Conservation (phyloP, 2,888 invertebrate genomes). For the Drosophila subsilvestris region DNA sequence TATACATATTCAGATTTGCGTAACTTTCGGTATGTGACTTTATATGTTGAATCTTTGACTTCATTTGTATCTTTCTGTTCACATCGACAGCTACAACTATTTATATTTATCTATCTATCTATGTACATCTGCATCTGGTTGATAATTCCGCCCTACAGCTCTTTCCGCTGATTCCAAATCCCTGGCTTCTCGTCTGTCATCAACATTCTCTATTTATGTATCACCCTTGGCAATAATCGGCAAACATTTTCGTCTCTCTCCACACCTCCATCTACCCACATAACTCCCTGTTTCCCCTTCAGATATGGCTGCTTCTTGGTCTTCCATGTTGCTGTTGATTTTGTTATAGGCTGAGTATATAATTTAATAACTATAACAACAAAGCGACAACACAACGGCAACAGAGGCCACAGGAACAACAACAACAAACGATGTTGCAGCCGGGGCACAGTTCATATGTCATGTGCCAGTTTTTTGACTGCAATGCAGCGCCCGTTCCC, state of each 20-base stretch:
- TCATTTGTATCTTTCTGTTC: background rate
- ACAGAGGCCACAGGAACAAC: slow-evolving; percentile 26
- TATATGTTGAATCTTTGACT: background rate
- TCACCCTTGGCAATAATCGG: slow-evolving; percentile 74
- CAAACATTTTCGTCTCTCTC: slow-evolving; percentile 29
- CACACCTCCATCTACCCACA: background rate
- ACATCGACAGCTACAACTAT: background rate
- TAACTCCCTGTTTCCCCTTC: background rate
- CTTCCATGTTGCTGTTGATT: slow-evolving; percentile 40
- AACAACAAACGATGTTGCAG: slow-evolving; percentile 23
- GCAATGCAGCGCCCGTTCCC: slow-evolving; percentile 57
- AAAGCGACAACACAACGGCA: slow-evolving; percentile 54
- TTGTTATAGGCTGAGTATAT: slow-evolving; percentile 57
- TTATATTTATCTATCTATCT: background rate
- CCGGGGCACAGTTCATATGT: slow-evolving; percentile 66
- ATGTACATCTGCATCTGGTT: background rate
- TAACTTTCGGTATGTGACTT: too few species aligned
- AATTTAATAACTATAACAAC: slow-evolving; percentile 69
- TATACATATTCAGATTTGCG: too few species aligned
- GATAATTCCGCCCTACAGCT: background rate
- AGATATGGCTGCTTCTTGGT: slow-evolving; percentile 2
- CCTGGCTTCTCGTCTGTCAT: slow-evolving; percentile 22
- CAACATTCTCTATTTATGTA: slow-evolving; percentile 32
- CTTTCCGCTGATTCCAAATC: slow-evolving; percentile 5
- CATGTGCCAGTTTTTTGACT: slow-evolving; percentile 74